A percentile compares a stretch with the other conserved stretches of the same genome.
phyloP scores from a whole-genome alignment of 35 echinoderm and acorn worm species.

The Lytechinus variegatus region DNA sequence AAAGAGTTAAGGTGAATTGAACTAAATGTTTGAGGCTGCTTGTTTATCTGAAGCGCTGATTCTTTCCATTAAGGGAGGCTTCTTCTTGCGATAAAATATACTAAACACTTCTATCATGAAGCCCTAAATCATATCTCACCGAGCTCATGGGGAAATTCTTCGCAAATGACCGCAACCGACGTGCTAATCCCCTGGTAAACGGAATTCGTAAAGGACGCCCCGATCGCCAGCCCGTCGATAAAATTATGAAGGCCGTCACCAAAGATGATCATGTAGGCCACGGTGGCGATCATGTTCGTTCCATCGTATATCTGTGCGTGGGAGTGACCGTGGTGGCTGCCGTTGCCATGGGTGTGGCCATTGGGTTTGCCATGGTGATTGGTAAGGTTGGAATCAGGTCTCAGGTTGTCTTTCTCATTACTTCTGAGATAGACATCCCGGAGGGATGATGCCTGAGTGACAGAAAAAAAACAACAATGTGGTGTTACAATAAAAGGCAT shows the following conservation, averaged over 20 bases:
- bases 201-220: constrained; percentile 59
- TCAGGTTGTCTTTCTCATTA: neutral
- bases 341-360: neutral
- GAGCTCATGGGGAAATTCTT: constrained; percentile 72
- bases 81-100: no score
- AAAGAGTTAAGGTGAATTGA: no score
- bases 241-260: constrained; percentile 72
- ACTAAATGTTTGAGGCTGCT: no score
- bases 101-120: no score
- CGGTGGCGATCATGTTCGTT: constrained; percentile 36
- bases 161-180: constrained; percentile 60
- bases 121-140: constrained; percentile 16
- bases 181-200: constrained; percentile 60
- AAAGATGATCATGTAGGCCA: constrained; percentile 62
- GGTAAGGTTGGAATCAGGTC: neutral
- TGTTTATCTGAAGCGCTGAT: no score
- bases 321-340: constrained; percentile 2
- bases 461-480: neutral
- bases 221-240: constrained; percentile 69
- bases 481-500: no score
- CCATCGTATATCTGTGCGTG: constrained; percentile 10
- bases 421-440: neutral
- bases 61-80: no score
- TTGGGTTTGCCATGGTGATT: neutral
- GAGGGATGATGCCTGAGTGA: neutral